Base-by-base conservation (phyloP, 92 coral and sea anemone species). In the Diadumene lineata region DNA sequence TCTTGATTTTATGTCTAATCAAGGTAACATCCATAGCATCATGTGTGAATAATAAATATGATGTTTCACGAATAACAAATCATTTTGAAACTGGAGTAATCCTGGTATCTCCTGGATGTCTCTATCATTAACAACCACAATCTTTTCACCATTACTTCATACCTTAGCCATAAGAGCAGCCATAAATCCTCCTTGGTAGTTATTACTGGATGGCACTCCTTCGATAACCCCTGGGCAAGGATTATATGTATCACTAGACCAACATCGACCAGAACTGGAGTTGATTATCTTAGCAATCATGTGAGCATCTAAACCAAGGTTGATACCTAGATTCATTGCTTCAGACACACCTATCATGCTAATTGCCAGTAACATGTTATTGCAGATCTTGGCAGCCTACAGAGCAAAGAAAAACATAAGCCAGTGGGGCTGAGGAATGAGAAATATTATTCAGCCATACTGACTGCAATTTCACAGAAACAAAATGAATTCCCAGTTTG, bases 341-440 rank as follows among this genome's bases (percentile, higher is more conserved):
- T 96, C 99, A 67, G 99, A 85, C 1, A 86, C 84, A 1, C 99
- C 99, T 25, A 96, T 92, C 99, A 96, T 96, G 57, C 97, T 89
- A 23, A 96, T 85, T 26, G 94, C 99, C 23, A 96, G 82, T 23
- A 96, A 75, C 86, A 96, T 78, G 78, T 96, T 96, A 76, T 96
- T 96, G 65, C 99, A 96, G 72, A 96, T 89, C 76, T 96, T 96
- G 43, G 92, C 99, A 28, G 99, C 97, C 97, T 91, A 62, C 11
- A 33, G 61, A 43, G 23, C 26, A 21, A 44, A 31, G 68, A 31
- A 60, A 34, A 34, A 16, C 22, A 66, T 23, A 7, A 68, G n/a
- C n/a, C n/a, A n/a, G n/a, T n/a, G n/a, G n/a, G n/a, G n/a, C n/a
- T n/a, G n/a, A n/a, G n/a, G n/a, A n/a, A n/a, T n/a, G n/a, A n/a